Base-by-base conservation (phyloP, 2,888 invertebrate genomes). In the Copidosoma aretas region DNA sequence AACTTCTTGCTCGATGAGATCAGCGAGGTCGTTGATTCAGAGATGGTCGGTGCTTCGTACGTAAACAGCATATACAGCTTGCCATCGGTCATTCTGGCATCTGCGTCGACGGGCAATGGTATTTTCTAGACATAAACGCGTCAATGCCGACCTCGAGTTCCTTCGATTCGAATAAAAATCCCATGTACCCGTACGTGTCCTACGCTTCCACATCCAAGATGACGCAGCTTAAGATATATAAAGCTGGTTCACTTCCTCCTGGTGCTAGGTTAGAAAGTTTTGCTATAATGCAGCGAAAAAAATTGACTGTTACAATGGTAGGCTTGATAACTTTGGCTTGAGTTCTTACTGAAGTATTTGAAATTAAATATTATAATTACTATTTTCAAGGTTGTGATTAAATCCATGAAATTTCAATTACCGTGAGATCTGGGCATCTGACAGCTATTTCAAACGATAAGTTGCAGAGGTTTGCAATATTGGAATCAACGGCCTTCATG, bases 371-470 rank as follows among this genome's bases (percentile, higher is more conserved):
- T 32, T 61, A 32, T 24, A 41, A 4, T 56, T 21, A 12, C 41
- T 59, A 41, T 65, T 19, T 15, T 59, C 64, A 19, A 76, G 96
- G 96, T 61, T 96, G 96, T 84, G 96, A 97, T 84, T 94, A 94
- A 90, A 86, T 97, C 71, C 94, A 95, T 79, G 96, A 97, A 85
- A 89, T 97, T 68, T 95, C 95, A 15, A 89, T 97, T 73, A 94
- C 94, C 0, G 90, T 96, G 21, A 89, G 95, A 70, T 91, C 91
- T 64, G 90, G 91, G 58, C 92, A 91, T 75, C 88, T 89, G 70
- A 89, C 90, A 0, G 87, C 87, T 60, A 85, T 91, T 71, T 87
- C 89, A 0, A 87, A 90, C 80, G 93, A 93, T 78, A 88, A 91
- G 71, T 86, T 90, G 68, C 92, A 94, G 78, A 87, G 95, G 57